Evolutionary conservation across 2,888 invertebrate species (phyloP).

Genomic region (Meganola albula): DNA sequence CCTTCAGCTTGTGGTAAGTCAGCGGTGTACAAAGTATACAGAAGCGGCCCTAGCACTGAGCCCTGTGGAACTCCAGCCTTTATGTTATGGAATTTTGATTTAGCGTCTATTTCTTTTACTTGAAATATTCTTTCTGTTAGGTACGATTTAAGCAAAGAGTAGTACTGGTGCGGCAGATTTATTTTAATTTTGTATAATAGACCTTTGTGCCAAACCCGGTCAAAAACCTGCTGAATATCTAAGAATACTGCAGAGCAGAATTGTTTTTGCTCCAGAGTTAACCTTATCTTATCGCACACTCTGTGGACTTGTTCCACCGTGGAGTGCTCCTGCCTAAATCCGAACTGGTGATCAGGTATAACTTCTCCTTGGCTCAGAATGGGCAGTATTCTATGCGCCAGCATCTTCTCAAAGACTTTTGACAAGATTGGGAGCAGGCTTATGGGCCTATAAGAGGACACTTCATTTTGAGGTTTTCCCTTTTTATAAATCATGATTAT

Average conservation of each 20-base stretch:
- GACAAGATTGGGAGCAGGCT: constrained; percentile 17
- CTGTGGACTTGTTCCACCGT: constrained; percentile 19
- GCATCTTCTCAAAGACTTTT: constrained; percentile 14
- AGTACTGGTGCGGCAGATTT: constrained; percentile 2
- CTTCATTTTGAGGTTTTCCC: constrained; percentile 13
- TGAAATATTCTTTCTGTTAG: too few relatives aligned
- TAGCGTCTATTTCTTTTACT: constrained; percentile 1
- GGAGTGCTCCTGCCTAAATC: constrained; percentile 13
- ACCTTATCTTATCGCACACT: constrained; percentile 9
- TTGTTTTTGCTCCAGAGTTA: constrained; percentile 14
- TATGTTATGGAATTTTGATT: not conserved
- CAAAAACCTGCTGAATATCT: constrained; percentile 6
- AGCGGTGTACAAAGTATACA: not conserved
- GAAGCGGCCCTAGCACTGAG: constrained; percentile 2
- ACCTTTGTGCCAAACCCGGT: constrained; percentile 12
- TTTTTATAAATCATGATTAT: constrained; percentile 18
- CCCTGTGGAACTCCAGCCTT: constrained; percentile 1
- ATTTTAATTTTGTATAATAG: constrained; percentile 6
- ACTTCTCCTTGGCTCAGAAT: constrained; percentile 7
- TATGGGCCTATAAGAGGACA: constrained; percentile 17
- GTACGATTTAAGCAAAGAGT: constrained; percentile 5
- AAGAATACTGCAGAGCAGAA: constrained; percentile 12
- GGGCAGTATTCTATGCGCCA: constrained; percentile 6
- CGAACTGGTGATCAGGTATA: constrained; percentile 21
- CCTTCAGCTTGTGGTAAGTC: not conserved